Conservation (phyloP, 2,113 vertebrate species). For the Etia nguti region DNA sequence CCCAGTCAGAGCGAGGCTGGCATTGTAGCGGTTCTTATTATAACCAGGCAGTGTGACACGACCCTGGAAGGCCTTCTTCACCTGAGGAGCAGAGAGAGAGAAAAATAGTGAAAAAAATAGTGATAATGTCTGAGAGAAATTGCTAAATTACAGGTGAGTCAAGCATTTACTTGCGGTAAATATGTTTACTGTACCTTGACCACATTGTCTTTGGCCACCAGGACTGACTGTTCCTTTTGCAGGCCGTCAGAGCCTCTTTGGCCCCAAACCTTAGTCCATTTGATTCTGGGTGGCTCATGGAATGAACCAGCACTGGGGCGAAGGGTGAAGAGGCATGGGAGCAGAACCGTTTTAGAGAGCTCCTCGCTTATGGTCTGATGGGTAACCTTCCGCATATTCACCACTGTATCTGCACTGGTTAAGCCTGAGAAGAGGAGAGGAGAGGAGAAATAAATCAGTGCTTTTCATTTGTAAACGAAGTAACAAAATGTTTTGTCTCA, state of each 20-base stretch:
- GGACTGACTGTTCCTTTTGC: constrained; percentile 81
- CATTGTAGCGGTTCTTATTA: constrained; percentile 79
- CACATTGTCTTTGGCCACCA: constrained; percentile 91
- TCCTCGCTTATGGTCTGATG: constrained; percentile 74
- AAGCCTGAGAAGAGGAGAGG: constrained; percentile 57
- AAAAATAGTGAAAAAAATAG: neutral
- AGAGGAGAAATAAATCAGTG: neutral
- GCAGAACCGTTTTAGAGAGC: constrained; percentile 80
- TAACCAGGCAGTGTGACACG: constrained; percentile 84
- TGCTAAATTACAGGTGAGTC: neutral
- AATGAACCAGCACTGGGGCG: constrained; percentile 49
- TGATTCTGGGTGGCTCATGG: constrained; percentile 83
- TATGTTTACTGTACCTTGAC: constrained; percentile 73
- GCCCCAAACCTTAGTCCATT: constrained; percentile 93
- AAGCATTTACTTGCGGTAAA: neutral
- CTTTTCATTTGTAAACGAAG: neutral
- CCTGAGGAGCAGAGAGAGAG: neutral
- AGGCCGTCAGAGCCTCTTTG: constrained; percentile 74
- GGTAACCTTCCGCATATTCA: constrained; percentile 85
- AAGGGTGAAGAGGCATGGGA: constrained; percentile 87
- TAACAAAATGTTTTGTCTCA: neutral
- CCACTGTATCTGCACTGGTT: constrained; percentile 71
- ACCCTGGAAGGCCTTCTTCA: constrained; percentile 88
- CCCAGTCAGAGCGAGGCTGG: constrained; percentile 78
- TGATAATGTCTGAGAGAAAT: neutral